A percentile compares a stretch with the other conserved stretches of the same genome.
Evolutionary conservation across 2,113 vertebrate genomes (phyloP).

Genomic region (Polypterus senegalus): DNA sequence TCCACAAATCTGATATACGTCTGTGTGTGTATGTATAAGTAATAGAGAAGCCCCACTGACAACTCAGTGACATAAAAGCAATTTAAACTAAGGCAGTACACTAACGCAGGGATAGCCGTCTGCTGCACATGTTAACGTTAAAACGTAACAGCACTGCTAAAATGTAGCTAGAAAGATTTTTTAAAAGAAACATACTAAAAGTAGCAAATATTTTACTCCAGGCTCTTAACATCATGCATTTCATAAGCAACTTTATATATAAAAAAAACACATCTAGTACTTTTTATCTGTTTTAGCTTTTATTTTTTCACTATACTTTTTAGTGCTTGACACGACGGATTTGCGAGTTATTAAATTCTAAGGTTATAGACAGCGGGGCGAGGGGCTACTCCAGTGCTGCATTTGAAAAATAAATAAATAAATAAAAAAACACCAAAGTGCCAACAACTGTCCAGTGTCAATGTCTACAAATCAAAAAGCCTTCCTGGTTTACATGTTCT

Average conservation of each 20-base stretch:
- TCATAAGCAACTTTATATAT: constrained; percentile 66
- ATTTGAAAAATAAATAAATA: background rate
- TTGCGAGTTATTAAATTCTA: constrained; percentile 51
- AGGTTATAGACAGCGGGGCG: constrained; percentile 48
- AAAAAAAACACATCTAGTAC: constrained; percentile 72
- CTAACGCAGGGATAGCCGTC: constrained; percentile 61
- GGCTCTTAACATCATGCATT: constrained; percentile 91
- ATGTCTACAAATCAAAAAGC: constrained; percentile 29
- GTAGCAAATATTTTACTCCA: constrained; percentile 66
- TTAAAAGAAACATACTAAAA: constrained; percentile 53
- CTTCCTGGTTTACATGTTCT: constrained; percentile 12
- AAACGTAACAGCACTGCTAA: constrained; percentile 75
- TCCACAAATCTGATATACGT: constrained; percentile 58
- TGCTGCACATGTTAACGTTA: constrained; percentile 62
- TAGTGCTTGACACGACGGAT: constrained; percentile 72
- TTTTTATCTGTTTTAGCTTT: constrained; percentile 36
- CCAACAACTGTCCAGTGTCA: constrained; percentile 46
- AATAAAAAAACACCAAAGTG: constrained; percentile 65
- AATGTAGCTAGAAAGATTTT: constrained; percentile 40
- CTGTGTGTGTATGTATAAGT: constrained; percentile 34
- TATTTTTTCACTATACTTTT: constrained; percentile 56
- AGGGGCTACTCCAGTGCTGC: constrained; percentile 44
- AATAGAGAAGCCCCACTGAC: constrained; percentile 76
- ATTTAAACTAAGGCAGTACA: constrained; percentile 70
- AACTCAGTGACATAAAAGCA: constrained; percentile 74